These are phyloP conservation scores for Arvicanthis niloticus DNA, from an alignment of 2,113 vertebrate species.

Conservation along the genomic window DNA sequence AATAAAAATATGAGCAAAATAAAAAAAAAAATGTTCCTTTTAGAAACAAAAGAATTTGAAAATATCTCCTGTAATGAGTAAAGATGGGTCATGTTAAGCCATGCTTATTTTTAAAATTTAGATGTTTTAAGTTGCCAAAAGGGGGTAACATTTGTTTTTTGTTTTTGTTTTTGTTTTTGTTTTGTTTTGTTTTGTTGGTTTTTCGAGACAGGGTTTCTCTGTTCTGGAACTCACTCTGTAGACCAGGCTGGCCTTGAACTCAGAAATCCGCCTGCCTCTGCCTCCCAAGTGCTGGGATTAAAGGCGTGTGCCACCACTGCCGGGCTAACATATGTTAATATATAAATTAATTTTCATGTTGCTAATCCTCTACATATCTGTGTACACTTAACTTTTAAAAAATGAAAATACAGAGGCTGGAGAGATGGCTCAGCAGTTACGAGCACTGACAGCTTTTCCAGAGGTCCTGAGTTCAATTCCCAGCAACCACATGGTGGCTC, in stretches of 20 bases:
- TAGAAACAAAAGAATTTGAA: conserved; percentile 27
- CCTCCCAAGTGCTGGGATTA: no score
- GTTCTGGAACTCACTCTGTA: no score
- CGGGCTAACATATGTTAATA: neutral
- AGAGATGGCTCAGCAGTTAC: no score
- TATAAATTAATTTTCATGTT: conserved; percentile 17
- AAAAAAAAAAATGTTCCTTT: neutral
- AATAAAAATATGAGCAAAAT: neutral
- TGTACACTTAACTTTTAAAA: neutral
- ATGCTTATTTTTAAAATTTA: neutral
- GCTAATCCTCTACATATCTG: neutral
- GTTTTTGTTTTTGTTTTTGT: no score
- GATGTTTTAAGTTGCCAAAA: neutral
- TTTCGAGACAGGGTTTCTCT: neutral
- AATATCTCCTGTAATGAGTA: neutral
- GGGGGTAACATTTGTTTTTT: neutral
- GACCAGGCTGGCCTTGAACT: no score
- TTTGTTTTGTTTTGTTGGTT: no score
- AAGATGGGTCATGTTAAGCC: neutral
- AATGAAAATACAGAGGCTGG: neutral
- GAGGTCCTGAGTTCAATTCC: no score
- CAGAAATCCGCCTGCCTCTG: no score
- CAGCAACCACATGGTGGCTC: no score
- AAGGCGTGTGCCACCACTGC: no score
- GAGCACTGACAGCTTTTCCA: no score